Evolutionary conservation across 2,113 vertebrate species (phyloP), one percentile per base, ranked within the genome.

Genomic region (Perca flavescens): DNA sequence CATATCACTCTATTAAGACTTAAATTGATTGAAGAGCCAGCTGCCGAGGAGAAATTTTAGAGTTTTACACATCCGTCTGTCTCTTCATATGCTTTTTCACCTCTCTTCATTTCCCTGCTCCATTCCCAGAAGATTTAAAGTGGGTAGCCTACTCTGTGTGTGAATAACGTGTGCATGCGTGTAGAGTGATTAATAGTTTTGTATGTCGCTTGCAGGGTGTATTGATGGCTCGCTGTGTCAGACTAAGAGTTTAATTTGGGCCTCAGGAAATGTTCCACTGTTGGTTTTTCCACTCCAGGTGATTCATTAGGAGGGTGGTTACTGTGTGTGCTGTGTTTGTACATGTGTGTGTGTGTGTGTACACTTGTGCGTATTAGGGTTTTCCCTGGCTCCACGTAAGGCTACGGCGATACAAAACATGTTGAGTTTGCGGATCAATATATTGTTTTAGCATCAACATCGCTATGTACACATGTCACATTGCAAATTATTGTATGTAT

Each of bases 261-360:
- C 91, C 89, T 77, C 74, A 86, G 91, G 93, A 94, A 91, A 93
- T 94, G 94, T 95, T 96, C 95, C 94, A 92, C 90, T 94, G 95
- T 95, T 95, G 90, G 92, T 94, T 94, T 96, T 96, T 96, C 95
- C 94, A 94, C 91, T 94, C 87, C 93, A 94, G 94, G 94, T 96
- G 94, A 94, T 95, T 95, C 93, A 94, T 95, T 91, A 86, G 77
- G 74, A 82, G 74, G 73, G 85, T 86, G 85, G 91, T 93, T 90
- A 89, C 84, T 76, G 79, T 88, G 90, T 91, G 76, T 76, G 75
- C 36, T 90, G 79, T 73, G 77, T 75, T 72, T 53, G 64, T 83
- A 61, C 36, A 34, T 71, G 61, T 78, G 34, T 34, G 34, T 34
- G 63, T 86, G 75, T 73, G n/a, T n/a, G n/a, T n/a, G n/a, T n/a